phyloP scores from a whole-genome alignment of 64 coral and sea anemone genomes.

The Actinia tenebrosa region DNA sequence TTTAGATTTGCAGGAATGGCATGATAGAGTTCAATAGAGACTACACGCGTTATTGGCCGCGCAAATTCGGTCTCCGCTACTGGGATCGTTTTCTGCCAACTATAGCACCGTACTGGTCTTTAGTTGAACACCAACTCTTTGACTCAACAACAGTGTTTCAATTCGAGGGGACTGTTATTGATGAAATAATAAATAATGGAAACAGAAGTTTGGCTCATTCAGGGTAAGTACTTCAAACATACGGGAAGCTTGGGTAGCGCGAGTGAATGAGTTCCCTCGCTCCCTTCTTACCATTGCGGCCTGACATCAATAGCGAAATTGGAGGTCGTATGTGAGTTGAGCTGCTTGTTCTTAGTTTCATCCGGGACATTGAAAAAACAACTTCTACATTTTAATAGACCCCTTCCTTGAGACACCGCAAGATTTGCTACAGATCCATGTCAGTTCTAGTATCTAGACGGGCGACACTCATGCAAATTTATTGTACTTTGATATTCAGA shows the following conservation, averaged over 20 bases:
- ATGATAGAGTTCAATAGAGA: background rate
- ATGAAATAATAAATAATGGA: background rate
- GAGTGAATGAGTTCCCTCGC: background rate
- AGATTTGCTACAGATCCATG: too few species aligned
- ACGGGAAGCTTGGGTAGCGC: background rate
- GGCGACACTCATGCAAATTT: background rate
- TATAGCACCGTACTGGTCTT: conserved; percentile 44
- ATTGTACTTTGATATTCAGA: background rate
- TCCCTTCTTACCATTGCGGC: too few species aligned
- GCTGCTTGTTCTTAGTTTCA: too few species aligned
- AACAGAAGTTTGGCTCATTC: background rate
- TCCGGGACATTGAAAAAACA: too few species aligned
- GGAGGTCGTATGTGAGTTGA: too few species aligned
- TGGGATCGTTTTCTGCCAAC: background rate
- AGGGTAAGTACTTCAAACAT: background rate
- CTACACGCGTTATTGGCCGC: conserved; percentile 15
- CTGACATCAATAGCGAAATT: too few species aligned
- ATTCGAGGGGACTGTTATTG: background rate
- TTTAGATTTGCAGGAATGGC: conserved; percentile 40
- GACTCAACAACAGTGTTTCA: background rate
- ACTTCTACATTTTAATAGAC: too few species aligned
- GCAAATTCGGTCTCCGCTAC: conserved; percentile 21
- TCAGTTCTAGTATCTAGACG: too few species aligned
- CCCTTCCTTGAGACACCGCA: too few species aligned
- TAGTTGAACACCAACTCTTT: background rate